phyloP scores from a whole-genome alignment of 2,113 vertebrate species.

The Phodopus roborovskii region DNA sequence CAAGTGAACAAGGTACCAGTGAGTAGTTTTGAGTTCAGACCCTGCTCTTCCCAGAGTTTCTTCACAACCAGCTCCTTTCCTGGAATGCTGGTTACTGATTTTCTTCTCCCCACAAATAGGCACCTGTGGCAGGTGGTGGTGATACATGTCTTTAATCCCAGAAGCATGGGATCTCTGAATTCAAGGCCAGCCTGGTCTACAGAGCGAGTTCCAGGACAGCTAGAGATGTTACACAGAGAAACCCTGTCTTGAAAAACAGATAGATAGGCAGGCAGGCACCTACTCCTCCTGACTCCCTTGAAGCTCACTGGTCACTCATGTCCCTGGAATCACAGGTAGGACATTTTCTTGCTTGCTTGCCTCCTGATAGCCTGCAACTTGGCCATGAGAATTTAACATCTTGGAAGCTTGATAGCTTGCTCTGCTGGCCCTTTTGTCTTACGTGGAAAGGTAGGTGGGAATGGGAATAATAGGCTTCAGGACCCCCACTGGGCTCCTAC shows the following conservation, averaged over 20 bases:
- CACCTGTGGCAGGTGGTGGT: too few species aligned
- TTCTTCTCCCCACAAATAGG: neutral
- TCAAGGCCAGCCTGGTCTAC: too few species aligned
- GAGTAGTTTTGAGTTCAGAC: neutral
- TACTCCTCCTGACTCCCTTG: neutral
- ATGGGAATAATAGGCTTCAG: neutral
- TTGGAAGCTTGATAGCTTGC: neutral
- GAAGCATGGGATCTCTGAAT: too few species aligned
- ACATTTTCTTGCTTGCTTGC: too few species aligned
- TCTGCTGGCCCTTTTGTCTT: neutral
- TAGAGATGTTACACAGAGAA: too few species aligned
- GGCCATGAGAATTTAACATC: neutral
- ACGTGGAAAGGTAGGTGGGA: neutral
- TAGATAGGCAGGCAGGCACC: too few species aligned
- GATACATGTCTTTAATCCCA: too few species aligned
- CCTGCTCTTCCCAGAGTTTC: neutral
- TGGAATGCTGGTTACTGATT: neutral
- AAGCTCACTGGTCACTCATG: neutral
- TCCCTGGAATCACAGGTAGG: too few species aligned
- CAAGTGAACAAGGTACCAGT: neutral
- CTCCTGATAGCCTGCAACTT: too few species aligned
- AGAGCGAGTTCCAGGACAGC: too few species aligned
- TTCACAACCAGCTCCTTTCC: neutral
- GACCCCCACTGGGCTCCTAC: neutral
- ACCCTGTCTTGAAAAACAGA: too few species aligned